Conservation (phyloP, 23 tunicate genomes). For the Trididemnum miniatum region DNA sequence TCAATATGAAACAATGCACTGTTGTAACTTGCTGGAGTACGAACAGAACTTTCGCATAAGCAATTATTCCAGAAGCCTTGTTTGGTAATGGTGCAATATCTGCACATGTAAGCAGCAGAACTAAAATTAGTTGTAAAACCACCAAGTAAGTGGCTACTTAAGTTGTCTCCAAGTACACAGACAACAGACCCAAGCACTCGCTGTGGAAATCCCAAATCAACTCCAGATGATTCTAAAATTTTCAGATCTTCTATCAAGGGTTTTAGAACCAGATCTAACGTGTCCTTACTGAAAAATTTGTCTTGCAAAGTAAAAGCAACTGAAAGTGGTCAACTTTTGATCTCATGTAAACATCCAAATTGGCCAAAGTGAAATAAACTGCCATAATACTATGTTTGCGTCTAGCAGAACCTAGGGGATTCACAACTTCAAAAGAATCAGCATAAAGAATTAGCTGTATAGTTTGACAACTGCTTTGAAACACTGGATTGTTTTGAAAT, state of each 20-base stretch:
- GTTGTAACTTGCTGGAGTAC: not conserved
- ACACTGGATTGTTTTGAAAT: not conserved
- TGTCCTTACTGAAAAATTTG: not conserved
- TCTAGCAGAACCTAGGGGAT: constrained; percentile 21
- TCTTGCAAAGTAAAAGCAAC: constrained; percentile 29
- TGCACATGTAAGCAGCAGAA: constrained; percentile 1
- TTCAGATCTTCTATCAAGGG: constrained; percentile 33
- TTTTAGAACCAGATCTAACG: not conserved
- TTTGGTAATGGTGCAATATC: constrained; percentile 23
- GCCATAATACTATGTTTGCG: constrained; percentile 21
- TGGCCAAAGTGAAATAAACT: constrained; percentile 23
- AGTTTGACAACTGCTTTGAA: not conserved
- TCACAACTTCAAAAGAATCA: constrained; percentile 34
- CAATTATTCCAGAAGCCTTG: not conserved
- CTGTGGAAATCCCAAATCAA: constrained; percentile 27
- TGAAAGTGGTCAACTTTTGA: constrained; percentile 29
- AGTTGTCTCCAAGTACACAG: constrained; percentile 16
- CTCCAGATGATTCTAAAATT: constrained; percentile 13
- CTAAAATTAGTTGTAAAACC: constrained; percentile 47
- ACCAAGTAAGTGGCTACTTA: constrained; percentile 31
- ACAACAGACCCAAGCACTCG: not conserved
- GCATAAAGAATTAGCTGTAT: constrained; percentile 7
- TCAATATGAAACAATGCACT: not conserved
- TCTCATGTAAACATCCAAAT: constrained; percentile 4
- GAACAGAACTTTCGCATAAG: not conserved